Percentiles rank a stretch among this genome's conserved stretches.
These are phyloP conservation scores for Verasper variegatus DNA, from an alignment of 2,113 vertebrate genomes.

Conservation along the genomic window DNA sequence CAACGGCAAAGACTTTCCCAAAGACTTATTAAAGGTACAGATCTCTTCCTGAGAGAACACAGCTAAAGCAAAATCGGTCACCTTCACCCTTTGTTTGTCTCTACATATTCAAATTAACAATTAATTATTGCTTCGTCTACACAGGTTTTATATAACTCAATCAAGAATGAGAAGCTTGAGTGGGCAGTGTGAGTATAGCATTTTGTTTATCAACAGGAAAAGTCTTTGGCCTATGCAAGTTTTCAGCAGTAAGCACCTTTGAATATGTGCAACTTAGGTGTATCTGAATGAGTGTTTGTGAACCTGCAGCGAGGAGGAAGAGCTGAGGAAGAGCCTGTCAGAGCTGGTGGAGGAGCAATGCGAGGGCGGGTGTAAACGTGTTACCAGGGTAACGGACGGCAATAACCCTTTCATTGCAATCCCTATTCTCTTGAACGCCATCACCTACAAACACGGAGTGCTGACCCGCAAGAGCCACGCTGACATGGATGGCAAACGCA, in stretches of 20 bases:
- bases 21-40: slow-evolving; percentile 94
- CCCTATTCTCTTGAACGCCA: slow-evolving; percentile 89
- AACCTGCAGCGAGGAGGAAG: slow-evolving; percentile 91
- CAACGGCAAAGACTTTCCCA: slow-evolving; percentile 93
- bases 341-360: slow-evolving; percentile 97
- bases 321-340: slow-evolving; percentile 95
- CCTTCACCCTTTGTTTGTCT: not conserved
- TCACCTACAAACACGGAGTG: slow-evolving; percentile 96
- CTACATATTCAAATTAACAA: not conserved
- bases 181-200: slow-evolving; percentile 95
- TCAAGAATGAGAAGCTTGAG: slow-evolving; percentile 98
- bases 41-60: not conserved
- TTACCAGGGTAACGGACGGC: slow-evolving; percentile 93
- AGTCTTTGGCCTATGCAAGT: slow-evolving; percentile 33
- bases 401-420: slow-evolving; percentile 97
- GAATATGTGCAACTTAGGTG: slow-evolving; percentile 13
- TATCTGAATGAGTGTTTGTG: slow-evolving; percentile 55
- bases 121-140: slow-evolving; percentile 45
- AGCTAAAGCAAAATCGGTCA: not conserved
- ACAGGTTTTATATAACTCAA: slow-evolving; percentile 95
- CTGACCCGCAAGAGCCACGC: slow-evolving; percentile 95
- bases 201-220: slow-evolving; percentile 22
- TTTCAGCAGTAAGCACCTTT: slow-evolving; percentile 28
- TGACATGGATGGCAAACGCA: slow-evolving; percentile 97
- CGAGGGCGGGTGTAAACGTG: slow-evolving; percentile 90